phyloP scores from a whole-genome alignment of 2,888 invertebrate genomes.

The Leptodirus hochenwartii region DNA sequence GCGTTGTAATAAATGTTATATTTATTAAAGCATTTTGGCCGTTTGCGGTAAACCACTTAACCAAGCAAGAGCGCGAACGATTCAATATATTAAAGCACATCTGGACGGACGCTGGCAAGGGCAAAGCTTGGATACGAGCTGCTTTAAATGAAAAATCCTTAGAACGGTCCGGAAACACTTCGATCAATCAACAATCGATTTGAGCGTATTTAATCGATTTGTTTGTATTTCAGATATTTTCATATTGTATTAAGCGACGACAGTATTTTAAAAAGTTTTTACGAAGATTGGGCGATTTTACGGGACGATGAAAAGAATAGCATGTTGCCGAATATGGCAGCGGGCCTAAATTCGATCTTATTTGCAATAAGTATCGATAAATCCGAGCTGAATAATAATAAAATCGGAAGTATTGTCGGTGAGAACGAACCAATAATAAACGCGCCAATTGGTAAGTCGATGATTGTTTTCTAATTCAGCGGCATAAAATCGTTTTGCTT shows the following conservation, averaged over 20 bases:
- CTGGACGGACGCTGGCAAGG: constrained; percentile 60
- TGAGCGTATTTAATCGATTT: constrained; percentile 14
- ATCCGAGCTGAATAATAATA: constrained; percentile 49
- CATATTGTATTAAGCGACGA: constrained; percentile 54
- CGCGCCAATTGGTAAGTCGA: constrained; percentile 38
- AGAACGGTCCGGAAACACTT: constrained; percentile 36
- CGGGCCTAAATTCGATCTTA: constrained; percentile 72
- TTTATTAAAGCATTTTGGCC: constrained; percentile 51
- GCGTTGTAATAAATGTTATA: background rate
- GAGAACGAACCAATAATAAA: constrained; percentile 48
- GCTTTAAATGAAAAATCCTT: constrained; percentile 82
- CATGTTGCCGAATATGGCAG: constrained; percentile 69
- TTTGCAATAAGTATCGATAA: constrained; percentile 89
- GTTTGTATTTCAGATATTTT: constrained; percentile 36
- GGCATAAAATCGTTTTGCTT: too few relatives aligned
- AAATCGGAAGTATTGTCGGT: too few relatives aligned
- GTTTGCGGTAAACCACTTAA: constrained; percentile 59
- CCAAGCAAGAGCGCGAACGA: constrained; percentile 73
- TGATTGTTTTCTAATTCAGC: constrained; percentile 1
- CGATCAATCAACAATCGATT: too few relatives aligned
- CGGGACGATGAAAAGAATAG: constrained; percentile 61
- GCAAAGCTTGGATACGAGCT: constrained; percentile 77
- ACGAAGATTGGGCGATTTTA: constrained; percentile 74
- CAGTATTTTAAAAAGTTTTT: constrained; percentile 43
- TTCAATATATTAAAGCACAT: constrained; percentile 52